Evolutionary conservation across 2,113 vertebrate genomes (phyloP), one percentile per base, ranked within the genome.

Genomic region (Lepidothrix coronata): DNA sequence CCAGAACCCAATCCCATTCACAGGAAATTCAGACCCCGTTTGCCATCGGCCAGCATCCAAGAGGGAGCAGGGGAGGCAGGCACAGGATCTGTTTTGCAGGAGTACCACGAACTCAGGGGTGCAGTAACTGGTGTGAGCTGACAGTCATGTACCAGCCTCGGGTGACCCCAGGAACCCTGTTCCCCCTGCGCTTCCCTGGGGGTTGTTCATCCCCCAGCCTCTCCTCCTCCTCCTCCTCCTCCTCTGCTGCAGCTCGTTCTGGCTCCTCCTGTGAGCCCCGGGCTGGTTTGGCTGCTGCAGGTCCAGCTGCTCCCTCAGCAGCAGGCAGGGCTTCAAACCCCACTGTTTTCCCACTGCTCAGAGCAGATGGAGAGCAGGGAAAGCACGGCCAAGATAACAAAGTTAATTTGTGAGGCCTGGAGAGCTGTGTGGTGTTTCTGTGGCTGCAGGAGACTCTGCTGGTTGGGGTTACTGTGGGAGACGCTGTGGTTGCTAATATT

Each of bases 91-190:
- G 5, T 52, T 80, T 31, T 3, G 10, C 33, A 55, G 33, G 31
- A 52, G 23, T 0, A 3, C 17, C 19, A 1, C 14, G 46, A 14
- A 4, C 23, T 11, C 0, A 0, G 31, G 0, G 44, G 15, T 11
- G 63, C 37, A 31, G 79, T 33, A 31, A 2, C 57, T 3, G 52
- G 46, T 10, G 61, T 1, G 10, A 46, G 74, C 55, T 16, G 68
- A 0, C 27, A 24, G 43, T 7, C 2, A 0, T 9, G 71, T 12
- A 44, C 44, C 88, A 77, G 76, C 55, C 63, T 6, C 4, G 5
- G 43, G n/a, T 25, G 66, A 14, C 33, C 67, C 41, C 52, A 6
- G 67, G 51, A 55, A 17, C 44, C 44, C 51, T 4, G 11, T 5
- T 8, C 51, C 23, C 49, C 58, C 62, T 9, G 33, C 3, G 2